Percentiles rank a stretch among this genome's conserved stretches.
Conservation (phyloP, 2,797 vertebrate genomes). For the Microctenopoma stevenorrisi region DNA sequence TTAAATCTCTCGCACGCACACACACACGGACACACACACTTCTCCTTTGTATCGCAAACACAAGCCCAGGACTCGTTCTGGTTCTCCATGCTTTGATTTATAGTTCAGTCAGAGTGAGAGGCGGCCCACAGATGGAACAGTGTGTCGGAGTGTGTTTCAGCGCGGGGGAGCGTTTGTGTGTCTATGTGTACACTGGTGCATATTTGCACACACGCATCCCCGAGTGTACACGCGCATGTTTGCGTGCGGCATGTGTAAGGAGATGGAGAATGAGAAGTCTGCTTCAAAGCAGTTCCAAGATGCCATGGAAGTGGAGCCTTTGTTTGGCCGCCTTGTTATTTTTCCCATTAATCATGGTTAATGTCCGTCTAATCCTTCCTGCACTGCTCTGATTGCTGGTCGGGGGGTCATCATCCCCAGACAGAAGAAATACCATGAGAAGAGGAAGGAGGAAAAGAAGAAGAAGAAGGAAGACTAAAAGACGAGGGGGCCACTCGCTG, state of each 20-base stretch:
- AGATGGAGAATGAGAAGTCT: constrained; percentile 45
- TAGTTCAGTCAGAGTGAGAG: constrained; percentile 51
- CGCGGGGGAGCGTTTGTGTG: constrained; percentile 7
- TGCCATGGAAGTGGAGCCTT: constrained; percentile 60
- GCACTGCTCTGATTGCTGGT: constrained; percentile 72
- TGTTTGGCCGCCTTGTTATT: constrained; percentile 74
- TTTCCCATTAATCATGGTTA: constrained; percentile 79
- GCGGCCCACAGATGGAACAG: constrained; percentile 61
- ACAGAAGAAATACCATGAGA: constrained; percentile 53
- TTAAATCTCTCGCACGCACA: constrained; percentile 57
- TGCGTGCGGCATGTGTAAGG: neutral
- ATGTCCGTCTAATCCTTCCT: constrained; percentile 76
- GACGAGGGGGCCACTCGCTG: constrained; percentile 16
- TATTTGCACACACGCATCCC: constrained; percentile 23
- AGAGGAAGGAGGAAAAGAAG: constrained; percentile 29
- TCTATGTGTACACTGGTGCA: constrained; percentile 31
- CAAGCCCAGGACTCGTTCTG: constrained; percentile 43
- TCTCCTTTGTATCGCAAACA: constrained; percentile 53
- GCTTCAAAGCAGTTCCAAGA: constrained; percentile 63
- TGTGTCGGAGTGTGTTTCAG: constrained; percentile 36
- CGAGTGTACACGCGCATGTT: constrained; percentile 16
- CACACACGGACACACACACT: constrained; percentile 6
- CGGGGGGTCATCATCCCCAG: constrained; percentile 63
- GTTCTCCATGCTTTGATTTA: constrained; percentile 68
- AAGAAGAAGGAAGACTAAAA: constrained; percentile 25